Evolutionary conservation across 1,140 invertebrate genomes (phyloP), one percentile per base, ranked within the genome.

Genomic region (Anastrepha obliqua): DNA sequence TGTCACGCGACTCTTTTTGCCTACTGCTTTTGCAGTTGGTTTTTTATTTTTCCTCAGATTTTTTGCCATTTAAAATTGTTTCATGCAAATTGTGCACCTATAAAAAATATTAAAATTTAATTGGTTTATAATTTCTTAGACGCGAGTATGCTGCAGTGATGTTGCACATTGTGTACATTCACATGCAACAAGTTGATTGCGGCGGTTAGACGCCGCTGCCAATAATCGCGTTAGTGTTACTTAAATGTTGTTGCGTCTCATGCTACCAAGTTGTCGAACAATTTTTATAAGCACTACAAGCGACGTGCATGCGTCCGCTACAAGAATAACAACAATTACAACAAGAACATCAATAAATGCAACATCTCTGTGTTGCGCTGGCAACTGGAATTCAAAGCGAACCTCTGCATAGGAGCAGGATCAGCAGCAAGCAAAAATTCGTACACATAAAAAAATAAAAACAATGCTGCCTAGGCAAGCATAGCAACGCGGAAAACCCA

Each of bases 71-170:
- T 2, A 29, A 81, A 81, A 81, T 17, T 81, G 51, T 81, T 8
- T 47, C 44, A 81, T 81, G 74, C 74, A 81, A 81, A 81, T 81
- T 55, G 74, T 13, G 15, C n/a, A 20, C 6, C 74, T 9, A 29
- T 81, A 81, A 81, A 81, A 81, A 81, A 81, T 81, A 81, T 81
- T 81, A 58, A 81, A 81, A 81, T 81, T 81, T 81, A 81, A 81
- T 81, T 81, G 74, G 74, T 81, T 81, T 81, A 81, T 81, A 81
- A 81, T 81, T 81, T 81, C 74, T 81, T 9, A 81, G 74, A 81
- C 74, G 74, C 42, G 74, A n/a, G n/a, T 55, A 4, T 81, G 17
- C n/a, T 29, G 47, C 17, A 17, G 17, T 62, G 60, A 17, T 62
- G 60, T 17, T 62, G 60, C 51, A 74, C 64, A 20, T 58, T 81